Conservation (phyloP, 2,888 invertebrate species). For the Lomographa bimaculata region DNA sequence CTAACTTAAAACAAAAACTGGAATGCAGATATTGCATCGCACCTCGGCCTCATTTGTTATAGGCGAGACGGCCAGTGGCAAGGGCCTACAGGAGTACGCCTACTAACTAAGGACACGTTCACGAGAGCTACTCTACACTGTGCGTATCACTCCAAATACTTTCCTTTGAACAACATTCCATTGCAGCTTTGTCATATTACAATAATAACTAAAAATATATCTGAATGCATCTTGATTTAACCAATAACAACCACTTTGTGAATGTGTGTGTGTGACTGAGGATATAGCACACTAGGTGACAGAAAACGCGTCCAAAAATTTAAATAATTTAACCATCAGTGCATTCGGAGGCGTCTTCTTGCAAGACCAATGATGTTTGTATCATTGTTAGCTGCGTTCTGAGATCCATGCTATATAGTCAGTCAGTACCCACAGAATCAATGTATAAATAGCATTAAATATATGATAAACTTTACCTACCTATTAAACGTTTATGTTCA, state of each 20-base stretch:
- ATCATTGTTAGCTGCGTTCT: conserved; percentile 77
- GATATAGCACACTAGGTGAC: conserved; percentile 69
- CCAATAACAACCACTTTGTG: conserved; percentile 78
- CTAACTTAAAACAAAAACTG: conserved; percentile 76
- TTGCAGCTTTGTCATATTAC: conserved; percentile 71
- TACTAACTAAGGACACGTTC: conserved; percentile 50
- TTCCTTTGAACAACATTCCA: conserved; percentile 76
- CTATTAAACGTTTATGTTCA: conserved; percentile 65
- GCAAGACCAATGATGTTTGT: conserved; percentile 53
- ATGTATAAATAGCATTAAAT: conserved; percentile 68
- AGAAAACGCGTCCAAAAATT: conserved; percentile 45
- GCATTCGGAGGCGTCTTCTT: conserved; percentile 42
- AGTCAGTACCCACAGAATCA: conserved; percentile 74
- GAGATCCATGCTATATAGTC: conserved; percentile 81
- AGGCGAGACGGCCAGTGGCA: conserved; percentile 33
- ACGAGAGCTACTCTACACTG: conserved; percentile 66
- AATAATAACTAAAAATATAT: conserved; percentile 73
- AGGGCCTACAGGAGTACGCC: conserved; percentile 45
- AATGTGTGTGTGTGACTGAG: conserved; percentile 69
- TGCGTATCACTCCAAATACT: conserved; percentile 78
- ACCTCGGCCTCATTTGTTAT: conserved; percentile 57
- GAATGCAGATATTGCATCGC: conserved; percentile 84
- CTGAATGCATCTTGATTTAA: conserved; percentile 79
- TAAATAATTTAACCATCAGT: conserved; percentile 36
- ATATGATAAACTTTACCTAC: conserved; percentile 61